These are phyloP conservation scores for Nesometra sesokonis DNA, from an alignment of 35 echinoderm and acorn worm genomes.

Conservation along the genomic window DNA sequence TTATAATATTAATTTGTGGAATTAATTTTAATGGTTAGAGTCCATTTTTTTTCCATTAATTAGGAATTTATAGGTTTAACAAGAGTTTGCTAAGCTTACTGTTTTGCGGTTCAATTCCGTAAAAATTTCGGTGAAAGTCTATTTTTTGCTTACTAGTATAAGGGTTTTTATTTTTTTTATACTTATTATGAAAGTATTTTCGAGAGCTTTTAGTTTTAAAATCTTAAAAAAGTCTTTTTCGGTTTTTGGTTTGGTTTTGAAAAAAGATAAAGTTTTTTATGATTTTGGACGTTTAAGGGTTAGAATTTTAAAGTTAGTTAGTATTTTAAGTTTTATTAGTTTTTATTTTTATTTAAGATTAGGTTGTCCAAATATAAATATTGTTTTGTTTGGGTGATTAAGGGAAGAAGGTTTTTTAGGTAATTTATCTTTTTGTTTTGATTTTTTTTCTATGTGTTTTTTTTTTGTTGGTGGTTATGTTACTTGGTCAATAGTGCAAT, in stretches of 20 bases:
- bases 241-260: background rate
- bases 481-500: conserved; percentile 66
- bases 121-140: conserved; percentile 36
- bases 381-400: background rate
- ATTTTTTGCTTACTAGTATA: background rate
- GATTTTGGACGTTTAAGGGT: background rate
- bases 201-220: background rate
- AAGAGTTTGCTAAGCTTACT: conserved; percentile 45
- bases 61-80: too few relatives aligned
- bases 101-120: conserved; percentile 56
- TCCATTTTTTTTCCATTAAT: background rate
- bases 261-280: background rate
- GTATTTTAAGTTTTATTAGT: background rate
- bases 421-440: background rate
- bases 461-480: conserved; percentile 16
- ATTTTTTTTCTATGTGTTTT: conserved; percentile 28
- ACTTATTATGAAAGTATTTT: background rate
- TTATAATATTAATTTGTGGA: conserved; percentile 59
- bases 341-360: background rate
- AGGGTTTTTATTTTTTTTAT: conserved; percentile 21
- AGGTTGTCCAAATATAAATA: background rate
- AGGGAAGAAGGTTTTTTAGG: background rate
- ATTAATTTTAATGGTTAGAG: conserved; percentile 28
- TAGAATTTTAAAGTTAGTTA: background rate
- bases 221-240: background rate